These are phyloP conservation scores for Mystacornis crossleyi DNA, from an alignment of 2,113 vertebrate species.

Conservation along the genomic window DNA sequence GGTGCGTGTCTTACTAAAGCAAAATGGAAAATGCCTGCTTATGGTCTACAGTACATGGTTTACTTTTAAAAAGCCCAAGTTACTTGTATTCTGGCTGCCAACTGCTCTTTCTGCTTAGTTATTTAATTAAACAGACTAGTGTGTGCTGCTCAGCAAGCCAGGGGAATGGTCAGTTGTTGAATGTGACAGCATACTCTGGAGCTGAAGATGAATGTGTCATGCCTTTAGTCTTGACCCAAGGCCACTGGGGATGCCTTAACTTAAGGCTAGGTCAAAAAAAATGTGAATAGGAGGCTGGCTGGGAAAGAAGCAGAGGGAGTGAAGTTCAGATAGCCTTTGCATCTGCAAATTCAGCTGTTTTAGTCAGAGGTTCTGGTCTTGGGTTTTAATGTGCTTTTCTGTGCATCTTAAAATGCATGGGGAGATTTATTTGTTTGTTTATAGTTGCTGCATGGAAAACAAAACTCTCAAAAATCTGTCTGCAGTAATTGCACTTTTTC, in stretches of 20 bases:
- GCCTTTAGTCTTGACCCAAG: not conserved
- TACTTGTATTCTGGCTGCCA: not conserved
- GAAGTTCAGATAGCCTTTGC: not conserved
- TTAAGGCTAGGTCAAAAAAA: not conserved
- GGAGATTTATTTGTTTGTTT: slow-evolving; percentile 28
- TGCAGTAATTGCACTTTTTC: not conserved
- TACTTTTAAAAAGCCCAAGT: not conserved
- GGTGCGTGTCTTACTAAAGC: not conserved
- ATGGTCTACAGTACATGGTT: not conserved
- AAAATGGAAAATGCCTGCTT: not conserved
- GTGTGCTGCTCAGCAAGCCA: not conserved
- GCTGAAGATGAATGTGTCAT: not conserved
- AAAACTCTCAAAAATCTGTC: not conserved
- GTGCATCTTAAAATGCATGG: not conserved
- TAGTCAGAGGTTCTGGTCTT: not conserved
- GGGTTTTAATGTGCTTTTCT: not conserved
- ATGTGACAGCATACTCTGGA: not conserved
- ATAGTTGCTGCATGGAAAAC: not conserved
- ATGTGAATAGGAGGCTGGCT: not conserved
- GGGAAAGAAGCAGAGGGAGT: not conserved
- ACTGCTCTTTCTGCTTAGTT: not conserved
- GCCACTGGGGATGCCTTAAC: not conserved
- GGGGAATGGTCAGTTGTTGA: not conserved
- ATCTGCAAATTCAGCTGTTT: slow-evolving; percentile 17
- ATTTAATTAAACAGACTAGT: not conserved